A percentile compares a stretch with the other conserved stretches of the same genome.
Conservation (phyloP, 2,113 vertebrate species). For the Varanus salvator region DNA sequence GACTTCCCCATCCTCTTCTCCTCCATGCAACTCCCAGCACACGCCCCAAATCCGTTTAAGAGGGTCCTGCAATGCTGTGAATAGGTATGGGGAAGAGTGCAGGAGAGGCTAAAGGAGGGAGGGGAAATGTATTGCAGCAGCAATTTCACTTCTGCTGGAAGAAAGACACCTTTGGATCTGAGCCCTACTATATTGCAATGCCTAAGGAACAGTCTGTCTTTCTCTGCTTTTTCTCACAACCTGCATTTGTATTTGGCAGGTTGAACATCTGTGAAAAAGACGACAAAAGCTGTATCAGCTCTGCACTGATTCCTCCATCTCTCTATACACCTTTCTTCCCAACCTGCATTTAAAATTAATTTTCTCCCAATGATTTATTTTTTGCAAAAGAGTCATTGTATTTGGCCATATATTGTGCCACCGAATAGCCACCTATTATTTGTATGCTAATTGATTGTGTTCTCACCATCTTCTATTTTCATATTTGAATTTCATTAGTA, state of each 20-base stretch:
- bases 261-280: neutral
- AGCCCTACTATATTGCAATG: neutral
- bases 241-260: neutral
- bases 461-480: neutral
- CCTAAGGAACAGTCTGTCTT: neutral
- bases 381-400: neutral
- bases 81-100: too few species aligned
- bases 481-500: constrained; percentile 21
- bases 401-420: neutral
- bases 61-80: too few species aligned
- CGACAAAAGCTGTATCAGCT: neutral
- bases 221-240: neutral
- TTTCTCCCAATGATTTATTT: constrained; percentile 9
- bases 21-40: too few species aligned
- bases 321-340: neutral
- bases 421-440: neutral
- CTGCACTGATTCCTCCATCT: neutral
- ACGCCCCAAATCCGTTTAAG: too few species aligned
- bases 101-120: too few species aligned
- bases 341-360: constrained; percentile 19
- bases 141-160: too few species aligned
- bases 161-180: too few species aligned
- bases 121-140: too few species aligned
- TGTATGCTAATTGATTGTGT: neutral
- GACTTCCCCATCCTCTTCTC: too few species aligned